Evolutionary conservation across 2,797 vertebrate species (phyloP), one percentile per base, ranked within the genome.

Genomic region (Muscicapa striata): DNA sequence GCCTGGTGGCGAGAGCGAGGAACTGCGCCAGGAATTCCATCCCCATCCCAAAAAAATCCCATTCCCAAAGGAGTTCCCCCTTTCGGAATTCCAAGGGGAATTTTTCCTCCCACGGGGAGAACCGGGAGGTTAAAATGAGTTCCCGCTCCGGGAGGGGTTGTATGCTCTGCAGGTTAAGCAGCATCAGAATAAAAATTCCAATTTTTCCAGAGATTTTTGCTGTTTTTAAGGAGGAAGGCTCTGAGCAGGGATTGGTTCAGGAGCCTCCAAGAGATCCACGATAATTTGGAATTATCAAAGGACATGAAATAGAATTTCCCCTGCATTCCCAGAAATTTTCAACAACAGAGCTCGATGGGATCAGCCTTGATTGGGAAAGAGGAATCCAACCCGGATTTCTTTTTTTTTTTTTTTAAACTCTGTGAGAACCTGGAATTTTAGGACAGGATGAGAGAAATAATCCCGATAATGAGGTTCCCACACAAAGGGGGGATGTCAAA

Each of bases 301-400:
- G 46, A 18, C 4, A 16, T 0, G 6, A 59, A 76, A 72, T 2
- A 15, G 0, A 1, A 10, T 46, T 72, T 36, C 34, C 40, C 18
- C 27, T 5, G 0, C 0, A 19, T 22, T 30, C 6, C 22, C 48
- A 46, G 5, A 21, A 29, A 5, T 8, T 11, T 22, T 8, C 17
- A 11, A 13, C 9, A 18, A 5, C 24, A 30, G 45, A 58, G 10
- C 34, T 55, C 16, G 6, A 1, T 0, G 24, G 41, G 30, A 13
- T 36, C 20, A 2, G 6, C 32, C 45, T 66, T 8, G 0, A 0
- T 2, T 0, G 0, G 4, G 48, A 68, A 12, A 6, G 41, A 19
- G 13, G 21, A 54, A 38, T 54, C 5, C 17, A 3, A 18, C 10
- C 12, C 20, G 16, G 46, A 7, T 46, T 48, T 70, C 41, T 2